These are phyloP conservation scores for Polydrusus tereticollis DNA, from an alignment of 2,888 invertebrate species.

Conservation along the genomic window DNA sequence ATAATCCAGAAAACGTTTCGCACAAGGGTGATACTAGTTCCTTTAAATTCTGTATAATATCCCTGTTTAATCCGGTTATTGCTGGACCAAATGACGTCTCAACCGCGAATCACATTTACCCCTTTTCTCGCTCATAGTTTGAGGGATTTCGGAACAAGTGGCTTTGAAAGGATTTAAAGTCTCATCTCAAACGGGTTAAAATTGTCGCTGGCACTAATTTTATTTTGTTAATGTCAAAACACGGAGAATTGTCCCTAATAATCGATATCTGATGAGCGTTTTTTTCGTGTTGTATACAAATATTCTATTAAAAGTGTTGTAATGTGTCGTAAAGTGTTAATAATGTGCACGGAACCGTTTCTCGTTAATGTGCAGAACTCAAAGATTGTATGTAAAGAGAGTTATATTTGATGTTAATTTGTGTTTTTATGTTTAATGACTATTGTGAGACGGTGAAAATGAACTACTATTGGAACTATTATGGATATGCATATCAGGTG, in stretches of 20 bases:
- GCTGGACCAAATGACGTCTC: slow-evolving; percentile 57
- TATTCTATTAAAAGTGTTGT: too few species aligned
- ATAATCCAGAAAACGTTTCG: not conserved
- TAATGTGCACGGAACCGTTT: too few species aligned
- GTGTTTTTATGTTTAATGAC: not conserved
- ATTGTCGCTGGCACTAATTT: not conserved
- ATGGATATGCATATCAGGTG: slow-evolving; percentile 22
- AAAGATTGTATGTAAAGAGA: too few species aligned
- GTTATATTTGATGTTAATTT: not conserved
- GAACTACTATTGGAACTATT: slow-evolving; percentile 23
- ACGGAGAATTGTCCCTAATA: too few species aligned
- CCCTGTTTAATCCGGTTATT: slow-evolving; percentile 58
- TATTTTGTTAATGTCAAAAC: not conserved
- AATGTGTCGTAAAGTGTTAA: not conserved
- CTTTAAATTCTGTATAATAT: slow-evolving; percentile 30
- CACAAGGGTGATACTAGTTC: slow-evolving; percentile 24
- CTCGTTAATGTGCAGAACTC: too few species aligned
- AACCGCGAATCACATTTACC: slow-evolving; percentile 54
- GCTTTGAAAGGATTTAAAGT: slow-evolving; percentile 31
- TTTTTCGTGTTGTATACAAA: not conserved
- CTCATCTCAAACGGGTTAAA: not conserved
- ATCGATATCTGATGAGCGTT: too few species aligned
- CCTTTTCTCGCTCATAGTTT: slow-evolving; percentile 49
- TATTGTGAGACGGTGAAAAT: not conserved
- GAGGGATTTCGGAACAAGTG: slow-evolving; percentile 35